These are phyloP conservation scores for Nomada ferruginata DNA, from an alignment of 2,888 invertebrate genomes.

Conservation along the genomic window DNA sequence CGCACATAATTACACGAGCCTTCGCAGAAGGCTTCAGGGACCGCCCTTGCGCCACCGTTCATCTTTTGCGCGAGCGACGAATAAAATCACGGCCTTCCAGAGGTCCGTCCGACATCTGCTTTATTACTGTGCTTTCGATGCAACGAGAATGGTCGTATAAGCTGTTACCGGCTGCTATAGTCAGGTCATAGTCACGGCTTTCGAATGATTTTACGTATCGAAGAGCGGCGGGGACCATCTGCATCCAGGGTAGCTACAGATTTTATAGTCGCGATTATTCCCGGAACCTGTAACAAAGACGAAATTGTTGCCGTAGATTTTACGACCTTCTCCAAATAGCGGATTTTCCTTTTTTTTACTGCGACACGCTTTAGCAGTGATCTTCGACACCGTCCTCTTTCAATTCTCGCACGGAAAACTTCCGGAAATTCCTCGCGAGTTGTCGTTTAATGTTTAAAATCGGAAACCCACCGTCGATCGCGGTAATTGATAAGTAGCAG, in stretches of 20 bases:
- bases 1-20: conserved; percentile 80
- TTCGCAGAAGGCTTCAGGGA: conserved; percentile 68
- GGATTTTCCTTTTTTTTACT: conserved; percentile 8
- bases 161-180: too few relatives aligned
- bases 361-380: conserved; percentile 25
- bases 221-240: too few relatives aligned
- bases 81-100: conserved; percentile 47
- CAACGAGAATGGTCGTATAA: not conserved
- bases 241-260: too few relatives aligned
- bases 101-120: conserved; percentile 24
- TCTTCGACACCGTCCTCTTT: not conserved
- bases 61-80: conserved; percentile 22
- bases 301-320: conserved; percentile 30
- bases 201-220: too few relatives aligned
- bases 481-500: conserved; percentile 60
- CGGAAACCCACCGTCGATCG: conserved; percentile 24
- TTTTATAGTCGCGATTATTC: conserved; percentile 62
- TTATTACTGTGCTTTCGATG: not conserved
- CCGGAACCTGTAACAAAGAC: conserved; percentile 48
- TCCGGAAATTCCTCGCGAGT: too few relatives aligned
- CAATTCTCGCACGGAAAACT: not conserved
- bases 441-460: conserved; percentile 34
- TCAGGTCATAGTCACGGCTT: too few relatives aligned
- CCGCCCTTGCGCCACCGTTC: conserved; percentile 38
- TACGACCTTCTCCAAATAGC: conserved; percentile 25